phyloP scores from a whole-genome alignment of 2,888 invertebrate species.

The Lasioglossum villosulum region DNA sequence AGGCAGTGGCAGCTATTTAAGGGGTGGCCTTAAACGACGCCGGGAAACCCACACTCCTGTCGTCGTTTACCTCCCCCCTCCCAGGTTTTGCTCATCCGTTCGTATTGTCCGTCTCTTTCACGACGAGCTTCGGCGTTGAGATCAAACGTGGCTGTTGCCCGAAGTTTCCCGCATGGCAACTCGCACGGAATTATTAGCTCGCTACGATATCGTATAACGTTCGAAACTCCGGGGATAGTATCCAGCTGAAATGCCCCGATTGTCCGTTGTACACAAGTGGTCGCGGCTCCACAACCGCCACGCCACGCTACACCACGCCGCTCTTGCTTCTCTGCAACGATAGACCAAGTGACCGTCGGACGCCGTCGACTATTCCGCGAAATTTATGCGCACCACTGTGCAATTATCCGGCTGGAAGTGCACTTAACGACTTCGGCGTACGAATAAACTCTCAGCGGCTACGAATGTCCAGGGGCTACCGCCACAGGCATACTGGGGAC shows the following conservation, averaged over 20 bases:
- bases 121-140: slow-evolving; percentile 44
- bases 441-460: slow-evolving; percentile 67
- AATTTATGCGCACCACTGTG: slow-evolving; percentile 70
- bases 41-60: slow-evolving; percentile 18
- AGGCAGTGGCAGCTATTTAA: slow-evolving; percentile 57
- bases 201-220: slow-evolving; percentile 58
- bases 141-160: slow-evolving; percentile 60
- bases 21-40: slow-evolving; percentile 60
- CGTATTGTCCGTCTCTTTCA: slow-evolving; percentile 25
- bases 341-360: slow-evolving; percentile 43
- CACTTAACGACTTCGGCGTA: slow-evolving; percentile 72
- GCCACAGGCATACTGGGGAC: slow-evolving; percentile 42
- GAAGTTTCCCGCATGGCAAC: slow-evolving; percentile 67
- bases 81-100: not conserved
- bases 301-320: slow-evolving; percentile 29
- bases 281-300: slow-evolving; percentile 34
- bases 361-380: slow-evolving; percentile 50
- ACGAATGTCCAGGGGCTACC: slow-evolving; percentile 54
- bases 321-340: slow-evolving; percentile 8
- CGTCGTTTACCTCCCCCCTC: slow-evolving; percentile 24
- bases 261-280: slow-evolving; percentile 47
- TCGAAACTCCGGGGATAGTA: slow-evolving; percentile 44
- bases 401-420: slow-evolving; percentile 72
- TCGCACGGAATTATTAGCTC: slow-evolving; percentile 65
- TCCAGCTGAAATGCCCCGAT: slow-evolving; percentile 50